Conservation (phyloP, 2,888 invertebrate genomes). For the Nemotelus nigrinus region DNA sequence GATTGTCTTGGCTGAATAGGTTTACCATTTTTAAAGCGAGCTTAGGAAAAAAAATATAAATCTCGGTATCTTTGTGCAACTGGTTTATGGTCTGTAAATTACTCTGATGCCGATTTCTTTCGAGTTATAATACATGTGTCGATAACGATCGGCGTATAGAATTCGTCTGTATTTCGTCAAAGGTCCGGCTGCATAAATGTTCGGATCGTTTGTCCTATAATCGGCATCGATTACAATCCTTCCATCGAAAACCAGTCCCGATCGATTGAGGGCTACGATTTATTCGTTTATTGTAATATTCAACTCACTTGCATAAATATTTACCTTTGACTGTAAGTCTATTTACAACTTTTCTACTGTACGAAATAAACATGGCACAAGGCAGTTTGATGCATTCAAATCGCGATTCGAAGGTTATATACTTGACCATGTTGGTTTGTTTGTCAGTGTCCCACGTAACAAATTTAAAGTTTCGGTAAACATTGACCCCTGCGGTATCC, state of each 20-base stretch:
- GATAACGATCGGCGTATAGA: constrained; percentile 67
- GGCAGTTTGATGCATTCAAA: constrained; percentile 52
- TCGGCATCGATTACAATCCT: constrained; percentile 71
- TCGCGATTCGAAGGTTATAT: constrained; percentile 55
- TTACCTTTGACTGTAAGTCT: constrained; percentile 54
- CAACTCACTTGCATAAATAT: neutral
- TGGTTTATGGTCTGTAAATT: constrained; percentile 33
- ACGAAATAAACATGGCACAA: constrained; percentile 60
- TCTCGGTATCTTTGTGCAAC: neutral
- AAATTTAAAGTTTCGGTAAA: constrained; percentile 57
- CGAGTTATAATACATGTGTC: constrained; percentile 70
- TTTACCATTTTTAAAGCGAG: constrained; percentile 1
- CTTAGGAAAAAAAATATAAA: neutral
- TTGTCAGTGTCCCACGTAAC: constrained; percentile 57
- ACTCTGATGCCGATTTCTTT: constrained; percentile 74
- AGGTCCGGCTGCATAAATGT: constrained; percentile 74
- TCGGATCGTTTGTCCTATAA: constrained; percentile 73
- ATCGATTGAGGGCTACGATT: constrained; percentile 67
- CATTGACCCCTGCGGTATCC: constrained; percentile 53
- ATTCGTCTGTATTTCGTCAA: constrained; percentile 72
- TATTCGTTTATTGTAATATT: neutral
- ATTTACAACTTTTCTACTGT: constrained; percentile 57
- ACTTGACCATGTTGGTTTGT: constrained; percentile 53
- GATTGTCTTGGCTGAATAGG: neutral
- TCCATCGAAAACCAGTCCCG: constrained; percentile 72